phyloP scores from a whole-genome alignment of 92 coral and sea anemone genomes.

The Epizoanthus scotinus region DNA sequence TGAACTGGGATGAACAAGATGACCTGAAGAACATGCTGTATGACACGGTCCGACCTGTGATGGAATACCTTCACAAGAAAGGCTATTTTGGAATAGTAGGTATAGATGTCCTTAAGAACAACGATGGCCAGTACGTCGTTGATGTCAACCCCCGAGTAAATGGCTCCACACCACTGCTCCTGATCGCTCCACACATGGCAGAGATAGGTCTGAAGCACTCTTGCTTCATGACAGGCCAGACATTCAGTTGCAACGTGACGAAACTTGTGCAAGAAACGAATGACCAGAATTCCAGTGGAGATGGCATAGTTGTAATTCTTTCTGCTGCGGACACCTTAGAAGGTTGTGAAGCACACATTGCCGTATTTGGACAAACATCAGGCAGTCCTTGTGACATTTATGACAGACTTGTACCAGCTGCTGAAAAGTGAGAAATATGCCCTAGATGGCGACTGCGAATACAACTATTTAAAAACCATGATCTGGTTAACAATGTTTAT shows the following conservation, averaged over 20 bases:
- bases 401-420: conserved; percentile 26
- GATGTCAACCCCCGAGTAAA: conserved; percentile 73
- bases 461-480: too few species aligned
- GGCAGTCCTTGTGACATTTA: conserved; percentile 18
- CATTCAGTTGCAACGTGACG: conserved; percentile 21
- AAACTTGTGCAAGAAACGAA: conserved; percentile 22
- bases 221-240: conserved; percentile 40
- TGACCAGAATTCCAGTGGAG: conserved; percentile 12
- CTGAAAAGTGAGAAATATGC: background rate
- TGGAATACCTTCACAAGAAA: conserved; percentile 62
- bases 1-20: conserved; percentile 76
- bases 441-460: too few species aligned
- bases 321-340: conserved; percentile 33
- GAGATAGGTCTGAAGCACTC: conserved; percentile 46
- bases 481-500: too few species aligned
- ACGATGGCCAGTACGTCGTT: conserved; percentile 63
- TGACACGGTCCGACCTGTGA: conserved; percentile 61
- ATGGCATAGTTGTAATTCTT: conserved; percentile 26
- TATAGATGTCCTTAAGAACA: conserved; percentile 64
- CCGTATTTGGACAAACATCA: conserved; percentile 32
- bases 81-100: conserved; percentile 79
- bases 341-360: conserved; percentile 44
- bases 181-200: conserved; percentile 75
- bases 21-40: conserved; percentile 52
- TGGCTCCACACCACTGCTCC: conserved; percentile 70